Conservation (phyloP, 2,797 vertebrate genomes). For the Choloepus didactylus region DNA sequence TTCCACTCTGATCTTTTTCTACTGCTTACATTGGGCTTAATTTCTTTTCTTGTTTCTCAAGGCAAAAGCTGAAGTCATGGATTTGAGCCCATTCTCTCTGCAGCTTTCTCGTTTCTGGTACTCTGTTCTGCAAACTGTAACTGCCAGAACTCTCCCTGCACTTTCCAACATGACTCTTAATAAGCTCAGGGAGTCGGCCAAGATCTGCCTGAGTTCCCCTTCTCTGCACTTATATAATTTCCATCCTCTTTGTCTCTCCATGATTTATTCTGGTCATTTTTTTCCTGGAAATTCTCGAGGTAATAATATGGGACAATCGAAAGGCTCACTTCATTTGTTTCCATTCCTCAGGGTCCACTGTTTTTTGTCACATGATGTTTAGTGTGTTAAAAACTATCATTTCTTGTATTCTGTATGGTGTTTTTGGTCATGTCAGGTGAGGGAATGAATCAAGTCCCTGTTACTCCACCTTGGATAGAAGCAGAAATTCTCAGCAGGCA, state of each 20-base stretch:
- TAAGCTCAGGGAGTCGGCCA: no score
- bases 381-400: background rate
- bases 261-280: no score
- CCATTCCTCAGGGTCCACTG: background rate
- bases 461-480: background rate
- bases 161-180: background rate
- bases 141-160: no score
- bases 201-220: background rate
- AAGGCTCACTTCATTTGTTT: background rate
- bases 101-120: background rate
- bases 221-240: background rate
- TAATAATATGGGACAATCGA: background rate
- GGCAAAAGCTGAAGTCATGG: no score
- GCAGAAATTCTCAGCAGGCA: background rate
- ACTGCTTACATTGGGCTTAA: background rate
- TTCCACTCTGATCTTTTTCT: background rate
- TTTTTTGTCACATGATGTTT: background rate
- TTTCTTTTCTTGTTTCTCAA: background rate
- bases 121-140: background rate
- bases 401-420: background rate
- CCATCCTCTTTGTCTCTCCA: no score
- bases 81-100: background rate
- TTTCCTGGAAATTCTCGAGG: background rate
- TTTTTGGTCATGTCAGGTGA: background rate
- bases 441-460: background rate